Base-by-base conservation (phyloP, 2,113 vertebrate genomes). In the Aegithalos caudatus region DNA sequence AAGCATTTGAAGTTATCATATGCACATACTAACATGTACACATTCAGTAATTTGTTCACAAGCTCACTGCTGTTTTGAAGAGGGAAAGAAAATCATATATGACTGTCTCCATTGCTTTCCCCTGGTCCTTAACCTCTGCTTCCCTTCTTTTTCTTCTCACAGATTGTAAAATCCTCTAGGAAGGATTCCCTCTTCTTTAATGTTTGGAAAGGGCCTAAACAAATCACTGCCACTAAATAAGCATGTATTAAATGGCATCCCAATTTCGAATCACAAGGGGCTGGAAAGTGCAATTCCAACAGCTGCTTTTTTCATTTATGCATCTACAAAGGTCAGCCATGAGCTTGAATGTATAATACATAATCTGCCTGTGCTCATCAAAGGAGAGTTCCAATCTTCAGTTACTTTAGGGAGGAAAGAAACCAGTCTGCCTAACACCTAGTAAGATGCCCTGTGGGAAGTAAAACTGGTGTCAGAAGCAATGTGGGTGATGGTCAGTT, bases 311-410 rank as follows among this genome's bases (percentile, higher is more conserved):
- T 95, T 86, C 82, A 90, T 95, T 96, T 94, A 88, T 81, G 82
- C 72, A 48, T 93, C 21, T 95, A 65, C 86, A 92, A 96, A 96
- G 93, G 93, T 96, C 94, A 96, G 4, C 76, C 90, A 94, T 90
- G 69, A 92, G 76, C 88, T 90, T 86, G 92, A 97, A 96, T 93
- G 88, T 92, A 92, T 95, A 96, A 94, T 90, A 93, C 51, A 92
- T 88, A 94, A 96, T 86, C 88, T 90, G 88, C 60, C 67, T 62
- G 38, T 58, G 69, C 47, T 94, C 47, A 83, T 94, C 82, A 95
- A 93, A 94, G 60, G 42, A 66, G n/a, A 83, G 64, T 44, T 70
- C 83, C 88, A 48, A 62, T 51, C 72, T 86, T 47, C 80, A 86
- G 60, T 57, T 83, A 88, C 81, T 95, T 92, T 62, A 81, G 38